Evolutionary conservation across 1,140 invertebrate species (phyloP).

Genomic region (Drosophila nannoptera): DNA sequence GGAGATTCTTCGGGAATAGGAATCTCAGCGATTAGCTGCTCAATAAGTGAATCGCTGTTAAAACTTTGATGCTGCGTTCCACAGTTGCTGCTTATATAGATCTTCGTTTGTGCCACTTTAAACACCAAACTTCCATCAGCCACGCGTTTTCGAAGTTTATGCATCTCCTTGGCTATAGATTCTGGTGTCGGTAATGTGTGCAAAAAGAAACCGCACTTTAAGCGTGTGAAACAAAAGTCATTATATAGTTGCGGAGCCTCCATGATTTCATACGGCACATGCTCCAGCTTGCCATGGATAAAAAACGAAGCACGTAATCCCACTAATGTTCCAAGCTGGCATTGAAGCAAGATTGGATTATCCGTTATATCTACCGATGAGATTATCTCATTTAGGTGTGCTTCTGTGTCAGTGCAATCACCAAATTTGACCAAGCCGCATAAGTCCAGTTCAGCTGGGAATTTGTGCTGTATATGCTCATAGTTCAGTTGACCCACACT

Average conservation of each 20-base stretch:
- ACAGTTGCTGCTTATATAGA: slow-evolving; percentile 66
- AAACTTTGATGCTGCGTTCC: slow-evolving; percentile 52
- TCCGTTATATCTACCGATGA: slow-evolving; percentile 88
- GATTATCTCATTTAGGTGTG: slow-evolving; percentile 82
- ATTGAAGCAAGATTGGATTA: slow-evolving; percentile 85
- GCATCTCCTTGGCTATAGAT: slow-evolving; percentile 81
- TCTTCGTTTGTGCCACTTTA: slow-evolving; percentile 60
- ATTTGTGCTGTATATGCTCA: slow-evolving; percentile 82
- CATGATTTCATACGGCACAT: slow-evolving; percentile 83
- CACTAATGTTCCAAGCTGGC: slow-evolving; percentile 80
- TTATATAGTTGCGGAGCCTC: slow-evolving; percentile 82
- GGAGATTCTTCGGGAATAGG: slow-evolving; percentile 36
- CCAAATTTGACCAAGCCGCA: slow-evolving; percentile 85
- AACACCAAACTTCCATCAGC: slow-evolving; percentile 74
- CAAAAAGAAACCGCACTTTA: slow-evolving; percentile 81
- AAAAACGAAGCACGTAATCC: slow-evolving; percentile 84
- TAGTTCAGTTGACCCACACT: slow-evolving; percentile 80
- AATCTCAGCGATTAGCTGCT: slow-evolving; percentile 50
- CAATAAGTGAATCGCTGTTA: slow-evolving; percentile 58
- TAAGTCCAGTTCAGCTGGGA: slow-evolving; percentile 87
- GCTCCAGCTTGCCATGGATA: slow-evolving; percentile 85
- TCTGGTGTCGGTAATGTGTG: slow-evolving; percentile 81
- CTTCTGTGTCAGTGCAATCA: slow-evolving; percentile 80
- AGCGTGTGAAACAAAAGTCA: slow-evolving; percentile 84
- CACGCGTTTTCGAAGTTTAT: slow-evolving; percentile 81